Conservation (phyloP, 2,797 vertebrate species). For the Brotula barbata region DNA sequence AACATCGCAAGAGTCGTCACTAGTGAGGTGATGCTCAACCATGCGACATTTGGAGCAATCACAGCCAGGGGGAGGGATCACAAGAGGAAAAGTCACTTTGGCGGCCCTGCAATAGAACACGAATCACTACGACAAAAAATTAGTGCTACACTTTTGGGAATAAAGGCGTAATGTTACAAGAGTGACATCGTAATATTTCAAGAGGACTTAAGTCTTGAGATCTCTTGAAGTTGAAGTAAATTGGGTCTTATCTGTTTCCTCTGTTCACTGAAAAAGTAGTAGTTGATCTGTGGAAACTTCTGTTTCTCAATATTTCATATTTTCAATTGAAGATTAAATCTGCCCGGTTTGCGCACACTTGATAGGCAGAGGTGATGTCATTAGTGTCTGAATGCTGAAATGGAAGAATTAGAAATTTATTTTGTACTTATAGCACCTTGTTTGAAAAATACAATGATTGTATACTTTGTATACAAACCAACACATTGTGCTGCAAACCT, state of each 20-base stretch:
- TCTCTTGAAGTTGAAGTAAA: no score
- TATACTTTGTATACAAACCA: slow-evolving; percentile 48
- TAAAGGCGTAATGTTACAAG: no score
- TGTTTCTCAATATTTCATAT: background rate
- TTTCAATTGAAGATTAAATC: slow-evolving; percentile 10
- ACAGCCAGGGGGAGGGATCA: no score
- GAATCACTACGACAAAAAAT: no score
- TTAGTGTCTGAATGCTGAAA: slow-evolving; percentile 22
- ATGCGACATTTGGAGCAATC: no score
- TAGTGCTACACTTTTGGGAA: no score
- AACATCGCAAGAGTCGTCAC: no score
- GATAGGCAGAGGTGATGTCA: slow-evolving; percentile 18
- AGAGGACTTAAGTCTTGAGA: no score
- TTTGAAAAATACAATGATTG: slow-evolving; percentile 42
- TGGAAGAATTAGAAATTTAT: slow-evolving; percentile 9
- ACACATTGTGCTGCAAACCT: slow-evolving; percentile 46
- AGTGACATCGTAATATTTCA: no score
- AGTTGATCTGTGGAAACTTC: background rate
- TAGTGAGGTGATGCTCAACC: no score
- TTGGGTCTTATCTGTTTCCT: background rate
- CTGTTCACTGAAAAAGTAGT: slow-evolving; percentile 5
- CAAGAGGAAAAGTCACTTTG: no score
- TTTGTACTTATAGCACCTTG: slow-evolving; percentile 45
- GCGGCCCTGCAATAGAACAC: no score
- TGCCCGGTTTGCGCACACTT: slow-evolving; percentile 20